Evolutionary conservation across 2,797 vertebrate species (phyloP), one percentile per base, ranked within the genome.

Genomic region (Brachyrhaphis roseni): DNA sequence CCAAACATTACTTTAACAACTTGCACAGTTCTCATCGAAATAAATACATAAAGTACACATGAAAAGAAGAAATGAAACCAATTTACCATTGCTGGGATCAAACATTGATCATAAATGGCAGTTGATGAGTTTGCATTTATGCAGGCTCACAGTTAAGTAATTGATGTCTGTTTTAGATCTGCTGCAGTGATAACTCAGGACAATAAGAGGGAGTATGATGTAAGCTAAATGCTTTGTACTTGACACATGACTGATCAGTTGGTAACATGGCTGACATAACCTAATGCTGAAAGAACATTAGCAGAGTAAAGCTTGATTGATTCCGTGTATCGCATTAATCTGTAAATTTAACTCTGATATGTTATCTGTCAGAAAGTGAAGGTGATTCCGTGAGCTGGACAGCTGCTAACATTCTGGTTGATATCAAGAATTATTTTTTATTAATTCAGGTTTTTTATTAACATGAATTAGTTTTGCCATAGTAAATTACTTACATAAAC

Each of bases 251-350:
- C 34, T 53, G 66, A 78, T 71, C 11, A 6, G 16, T 47, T 71
- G 49, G 64, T 16, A 45, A 36, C 31, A 39, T 39, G 28, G 45
- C 10, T 66, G 28, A 57, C 76, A 70, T 49, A 41, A 46, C 12
- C 12, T 46, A 46, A 45, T 5, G 28, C 51, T 39, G 62, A 68
- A 5, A 23, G 46, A 45, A 28, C 59, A 49, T 49, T 46, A 5
- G 43, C 45, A 78, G 34, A 55, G 18, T 78, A 5, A 46, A 49
- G 39, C n/a, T 57, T 71, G 18, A 72, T 72, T 57, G 51, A 78
- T 59, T 78, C n/a, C 51, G 28, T 78, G 36, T 23, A 31, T 10
- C 1, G 16, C 57, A 46, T 23, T 18, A 77, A 71, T 64, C 76
- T 28, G 26, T 31, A 71, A 77, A 43, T 18, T 47, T 15, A 39